A percentile compares a stretch with the other conserved stretches of the same genome.
Evolutionary conservation across 2,797 vertebrate species (phyloP).

Genomic region (Schizopygopsis pylzovi): DNA sequence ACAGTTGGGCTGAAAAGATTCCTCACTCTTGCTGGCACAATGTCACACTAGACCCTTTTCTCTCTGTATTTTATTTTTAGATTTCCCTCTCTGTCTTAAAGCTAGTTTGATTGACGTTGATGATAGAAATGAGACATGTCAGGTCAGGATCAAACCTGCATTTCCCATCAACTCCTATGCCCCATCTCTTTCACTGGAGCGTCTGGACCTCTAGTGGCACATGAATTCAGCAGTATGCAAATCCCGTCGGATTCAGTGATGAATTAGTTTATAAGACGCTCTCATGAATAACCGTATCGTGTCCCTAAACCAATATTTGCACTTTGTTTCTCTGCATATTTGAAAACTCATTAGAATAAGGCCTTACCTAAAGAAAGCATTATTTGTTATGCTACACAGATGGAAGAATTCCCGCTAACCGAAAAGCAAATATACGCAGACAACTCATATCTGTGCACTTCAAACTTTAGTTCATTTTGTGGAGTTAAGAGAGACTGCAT

Average conservation of each 20-base stretch:
- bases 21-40: slow-evolving; percentile 42
- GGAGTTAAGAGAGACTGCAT: slow-evolving; percentile 43
- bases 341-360: slow-evolving; percentile 22
- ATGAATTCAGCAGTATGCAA: slow-evolving; percentile 6
- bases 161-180: background rate
- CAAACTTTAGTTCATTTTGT: slow-evolving; percentile 43
- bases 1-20: slow-evolving; percentile 67
- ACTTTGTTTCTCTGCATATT: slow-evolving; percentile 33
- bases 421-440: slow-evolving; percentile 27
- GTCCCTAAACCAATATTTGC: slow-evolving; percentile 25
- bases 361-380: slow-evolving; percentile 19
- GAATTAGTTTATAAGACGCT: slow-evolving; percentile 8
- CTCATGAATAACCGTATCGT: background rate
- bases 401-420: slow-evolving; percentile 14
- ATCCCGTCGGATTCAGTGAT: slow-evolving; percentile 9
- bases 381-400: slow-evolving; percentile 25
- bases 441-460: slow-evolving; percentile 34
- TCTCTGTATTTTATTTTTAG: slow-evolving; percentile 24
- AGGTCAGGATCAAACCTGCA: background rate
- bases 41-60: slow-evolving; percentile 5
- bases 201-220: background rate
- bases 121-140: background rate
- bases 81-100: background rate
- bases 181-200: background rate
- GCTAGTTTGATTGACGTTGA: background rate